These are phyloP conservation scores for Eubucco bourcierii DNA, from an alignment of 2,113 vertebrate genomes.

Conservation along the genomic window DNA sequence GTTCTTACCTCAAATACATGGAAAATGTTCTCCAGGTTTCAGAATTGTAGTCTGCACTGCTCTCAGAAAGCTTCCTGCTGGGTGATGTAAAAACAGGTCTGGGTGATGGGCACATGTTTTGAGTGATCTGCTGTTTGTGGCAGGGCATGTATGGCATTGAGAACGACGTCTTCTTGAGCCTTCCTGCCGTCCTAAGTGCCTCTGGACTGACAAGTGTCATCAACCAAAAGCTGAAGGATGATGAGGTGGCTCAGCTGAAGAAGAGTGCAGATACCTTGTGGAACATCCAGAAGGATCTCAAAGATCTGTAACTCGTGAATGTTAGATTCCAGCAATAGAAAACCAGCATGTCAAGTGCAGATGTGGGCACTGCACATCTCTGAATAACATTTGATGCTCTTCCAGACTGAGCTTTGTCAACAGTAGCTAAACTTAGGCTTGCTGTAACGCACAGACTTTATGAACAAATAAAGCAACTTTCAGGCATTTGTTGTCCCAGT, in stretches of 20 bases:
- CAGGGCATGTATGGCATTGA: slow-evolving; percentile 92
- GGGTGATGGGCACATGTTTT: background rate
- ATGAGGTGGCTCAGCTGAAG: slow-evolving; percentile 87
- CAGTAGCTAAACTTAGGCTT: slow-evolving; percentile 32
- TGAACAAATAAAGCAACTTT: slow-evolving; percentile 74
- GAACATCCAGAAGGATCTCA: slow-evolving; percentile 93
- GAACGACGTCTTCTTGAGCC: slow-evolving; percentile 93
- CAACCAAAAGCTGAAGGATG: slow-evolving; percentile 91
- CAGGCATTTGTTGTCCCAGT: background rate
- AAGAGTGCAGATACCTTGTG: slow-evolving; percentile 91
- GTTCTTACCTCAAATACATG: background rate
- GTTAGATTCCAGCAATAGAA: slow-evolving; percentile 7
- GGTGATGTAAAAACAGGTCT: background rate
- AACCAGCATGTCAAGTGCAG: background rate
- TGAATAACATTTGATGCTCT: slow-evolving; percentile 22
- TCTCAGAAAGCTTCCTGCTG: background rate
- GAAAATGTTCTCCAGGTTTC: background rate
- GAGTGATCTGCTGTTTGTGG: background rate
- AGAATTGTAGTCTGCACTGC: background rate
- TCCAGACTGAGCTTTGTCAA: slow-evolving; percentile 38
- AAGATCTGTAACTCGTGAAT: slow-evolving; percentile 80
- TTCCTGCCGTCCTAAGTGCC: slow-evolving; percentile 87
- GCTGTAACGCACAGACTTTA: slow-evolving; percentile 55
- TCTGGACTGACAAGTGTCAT: slow-evolving; percentile 86
- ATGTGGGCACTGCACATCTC: background rate